A percentile compares a stretch with the other conserved stretches of the same genome.
Conservation (phyloP, 2,797 vertebrate genomes). For the Lithobates pipiens region DNA sequence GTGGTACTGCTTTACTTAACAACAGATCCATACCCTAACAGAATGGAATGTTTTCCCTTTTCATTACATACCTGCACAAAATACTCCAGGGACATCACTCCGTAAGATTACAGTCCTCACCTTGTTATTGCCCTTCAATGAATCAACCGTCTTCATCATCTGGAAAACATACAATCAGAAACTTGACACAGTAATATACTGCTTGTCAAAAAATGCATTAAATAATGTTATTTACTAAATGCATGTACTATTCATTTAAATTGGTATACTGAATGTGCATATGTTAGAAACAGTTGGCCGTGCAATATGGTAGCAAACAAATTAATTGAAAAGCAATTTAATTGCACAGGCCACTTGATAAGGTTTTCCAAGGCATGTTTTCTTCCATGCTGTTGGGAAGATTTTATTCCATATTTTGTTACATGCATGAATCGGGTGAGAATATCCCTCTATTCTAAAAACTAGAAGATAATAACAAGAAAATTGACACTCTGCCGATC, state of each 20-base stretch:
- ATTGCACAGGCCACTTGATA: neutral
- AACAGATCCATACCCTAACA: neutral
- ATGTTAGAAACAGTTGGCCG: neutral
- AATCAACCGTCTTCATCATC: slow-evolving; percentile 91
- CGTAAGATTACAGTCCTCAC: slow-evolving; percentile 91
- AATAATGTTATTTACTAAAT: neutral
- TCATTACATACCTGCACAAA: slow-evolving; percentile 82
- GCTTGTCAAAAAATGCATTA: neutral
- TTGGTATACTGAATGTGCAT: neutral
- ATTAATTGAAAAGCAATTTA: neutral
- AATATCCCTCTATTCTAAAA: neutral
- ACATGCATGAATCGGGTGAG: neutral
- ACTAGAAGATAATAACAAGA: neutral
- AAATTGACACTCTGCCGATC: neutral
- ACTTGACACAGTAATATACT: neutral
- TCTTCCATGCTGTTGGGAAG: neutral
- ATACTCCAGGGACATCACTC: slow-evolving; percentile 93
- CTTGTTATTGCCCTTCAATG: slow-evolving; percentile 91
- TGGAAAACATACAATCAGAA: slow-evolving; percentile 66
- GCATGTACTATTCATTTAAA: neutral
- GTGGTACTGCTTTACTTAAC: neutral
- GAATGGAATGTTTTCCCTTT: neutral
- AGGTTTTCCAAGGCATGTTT: neutral
- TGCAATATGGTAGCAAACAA: neutral
- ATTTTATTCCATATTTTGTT: neutral